Evolutionary conservation across 2,113 vertebrate genomes (phyloP).

Genomic region (Lethenteron reissneri): DNA sequence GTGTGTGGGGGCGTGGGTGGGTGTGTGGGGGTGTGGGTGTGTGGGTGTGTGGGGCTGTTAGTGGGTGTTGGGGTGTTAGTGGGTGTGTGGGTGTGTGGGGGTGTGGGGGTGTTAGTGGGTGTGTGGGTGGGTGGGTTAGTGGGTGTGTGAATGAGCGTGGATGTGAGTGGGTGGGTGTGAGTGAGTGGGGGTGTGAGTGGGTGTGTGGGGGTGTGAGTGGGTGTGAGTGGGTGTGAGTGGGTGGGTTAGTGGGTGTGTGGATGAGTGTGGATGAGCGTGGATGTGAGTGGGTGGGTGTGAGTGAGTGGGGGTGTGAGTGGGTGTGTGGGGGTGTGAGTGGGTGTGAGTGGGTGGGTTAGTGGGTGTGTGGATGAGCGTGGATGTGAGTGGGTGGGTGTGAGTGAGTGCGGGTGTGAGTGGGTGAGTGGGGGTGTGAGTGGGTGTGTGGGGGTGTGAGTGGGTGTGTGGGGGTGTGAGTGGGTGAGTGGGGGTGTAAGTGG

Average conservation of each 20-base stretch:
- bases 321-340: neutral
- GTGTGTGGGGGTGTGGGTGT: neutral
- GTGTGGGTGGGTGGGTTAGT: neutral
- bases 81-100: neutral
- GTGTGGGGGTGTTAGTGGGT: neutral
- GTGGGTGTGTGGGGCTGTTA: neutral
- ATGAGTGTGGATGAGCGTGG: neutral
- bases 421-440: neutral
- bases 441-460: neutral
- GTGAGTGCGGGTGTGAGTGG: neutral
- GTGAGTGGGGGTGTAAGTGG: neutral
- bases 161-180: neutral
- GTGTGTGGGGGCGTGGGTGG: neutral
- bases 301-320: too few relatives aligned
- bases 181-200: neutral
- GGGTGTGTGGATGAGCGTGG: too few relatives aligned
- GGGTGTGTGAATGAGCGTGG: neutral
- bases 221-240: neutral
- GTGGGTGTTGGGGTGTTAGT: neutral
- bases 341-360: neutral
- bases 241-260: neutral
- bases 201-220: neutral
- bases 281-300: neutral
- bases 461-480: neutral
- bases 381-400: neutral